Conservation (phyloP, 2,797 vertebrate species). For the Siniperca undulata region DNA sequence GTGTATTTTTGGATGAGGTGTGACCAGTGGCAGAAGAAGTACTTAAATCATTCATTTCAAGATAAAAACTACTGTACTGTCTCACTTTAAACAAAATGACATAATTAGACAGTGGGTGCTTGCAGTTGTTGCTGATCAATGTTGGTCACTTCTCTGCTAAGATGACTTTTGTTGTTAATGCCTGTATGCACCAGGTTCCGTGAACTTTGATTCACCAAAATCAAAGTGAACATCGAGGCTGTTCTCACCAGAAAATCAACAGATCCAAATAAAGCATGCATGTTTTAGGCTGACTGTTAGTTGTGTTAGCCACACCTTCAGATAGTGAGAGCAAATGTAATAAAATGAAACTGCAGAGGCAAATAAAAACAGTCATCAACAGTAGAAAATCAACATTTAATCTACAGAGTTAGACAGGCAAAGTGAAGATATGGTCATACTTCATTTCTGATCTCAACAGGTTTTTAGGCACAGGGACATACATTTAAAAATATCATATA, state of each 20-base stretch:
- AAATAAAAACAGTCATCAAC: constrained; percentile 8
- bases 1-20: neutral
- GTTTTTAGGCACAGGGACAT: constrained; percentile 79
- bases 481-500: constrained; percentile 83
- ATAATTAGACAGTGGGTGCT: neutral
- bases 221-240: too few species aligned
- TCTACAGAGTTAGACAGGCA: constrained; percentile 78
- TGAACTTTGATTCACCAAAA: too few species aligned
- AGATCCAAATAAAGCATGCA: accelerated
- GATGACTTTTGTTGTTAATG: too few species aligned
- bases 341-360: neutral
- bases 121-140: neutral
- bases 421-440: constrained; percentile 74
- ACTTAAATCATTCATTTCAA: neutral
- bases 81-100: neutral
- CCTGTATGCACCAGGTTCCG: too few species aligned
- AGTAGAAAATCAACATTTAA: constrained; percentile 83
- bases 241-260: too few species aligned
- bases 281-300: neutral
- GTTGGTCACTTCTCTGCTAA: neutral
- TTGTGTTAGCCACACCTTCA: neutral
- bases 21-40: neutral
- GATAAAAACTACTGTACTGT: neutral
- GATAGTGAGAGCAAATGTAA: neutral
- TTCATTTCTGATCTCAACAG: constrained; percentile 65